Evolutionary conservation across 2,797 vertebrate species (phyloP), one percentile per base, ranked within the genome.

Genomic region (Allobates femoralis): DNA sequence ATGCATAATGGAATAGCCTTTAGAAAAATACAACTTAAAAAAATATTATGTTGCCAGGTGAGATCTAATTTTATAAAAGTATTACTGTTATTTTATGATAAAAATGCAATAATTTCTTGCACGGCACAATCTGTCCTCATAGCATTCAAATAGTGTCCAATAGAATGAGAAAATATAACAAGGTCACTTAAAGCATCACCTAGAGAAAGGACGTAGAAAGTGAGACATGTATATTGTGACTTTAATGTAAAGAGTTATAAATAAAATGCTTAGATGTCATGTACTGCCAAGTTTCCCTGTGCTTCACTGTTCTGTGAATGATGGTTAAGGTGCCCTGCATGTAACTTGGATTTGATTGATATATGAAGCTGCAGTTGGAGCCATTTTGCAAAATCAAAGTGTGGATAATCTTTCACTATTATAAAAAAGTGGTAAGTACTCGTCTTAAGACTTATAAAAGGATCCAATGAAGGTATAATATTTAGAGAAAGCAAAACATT

Each of bases 281-380:
- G 51, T 51, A 56, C 55, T 67, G 60, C 62, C 80, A 73, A 62
- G 76, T 77, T 64, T 87, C 34, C 62, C 58, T 87, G 73, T 60
- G n/a, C 55, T 80, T 69, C 32, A 23, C 18, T 2, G 0, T 77
- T 64, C 69, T 69, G 62, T 83, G 85, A 87, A 64, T 79, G 86
- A 83, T 87, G 81, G 62, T 53, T 21, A 87, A 87, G 86, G 74
- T 87, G 86, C 86, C 86, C 81, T 83, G 41, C 21, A 58, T 87
- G 21, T 83, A 60, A 69, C 73, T 60, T 87, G 26, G 55, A 79
- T 77, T 56, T 83, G 85, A 87, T 83, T 78, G 80, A 87, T 87
- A 79, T 79, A 14, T 79, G 19, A 66, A 53, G 73, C 11, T 71
- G 32, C 28, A 50, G n/a, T 32, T 4, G 26, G 28, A 16, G 34